A percentile compares a stretch with the other conserved stretches of the same genome.
Evolutionary conservation across 1,140 invertebrate species (phyloP).

Genomic region (Laupala kohalensis): DNA sequence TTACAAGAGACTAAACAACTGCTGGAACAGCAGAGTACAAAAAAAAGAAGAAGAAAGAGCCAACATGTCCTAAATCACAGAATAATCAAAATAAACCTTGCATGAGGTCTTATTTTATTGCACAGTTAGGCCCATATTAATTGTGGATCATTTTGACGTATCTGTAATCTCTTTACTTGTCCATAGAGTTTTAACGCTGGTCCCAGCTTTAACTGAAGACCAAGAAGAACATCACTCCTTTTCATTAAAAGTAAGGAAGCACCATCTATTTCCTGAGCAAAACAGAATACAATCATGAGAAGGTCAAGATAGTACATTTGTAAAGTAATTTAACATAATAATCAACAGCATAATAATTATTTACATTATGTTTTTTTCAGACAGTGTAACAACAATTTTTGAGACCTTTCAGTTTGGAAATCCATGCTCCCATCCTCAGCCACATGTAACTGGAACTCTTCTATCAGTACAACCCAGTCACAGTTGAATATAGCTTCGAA

Average conservation of each 20-base stretch:
- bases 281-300: slow-evolving; percentile 12
- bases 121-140: slow-evolving; percentile 45
- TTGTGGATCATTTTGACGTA: slow-evolving; percentile 48
- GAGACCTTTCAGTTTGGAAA: too few species aligned
- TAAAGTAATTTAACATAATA: background rate
- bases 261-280: slow-evolving; percentile 78
- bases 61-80: background rate
- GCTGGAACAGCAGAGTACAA: background rate
- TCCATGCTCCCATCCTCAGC: too few species aligned
- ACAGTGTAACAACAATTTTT: too few species aligned
- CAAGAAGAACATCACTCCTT: slow-evolving; percentile 62
- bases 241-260: slow-evolving; percentile 64
- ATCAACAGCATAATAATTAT: background rate
- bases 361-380: too few species aligned
- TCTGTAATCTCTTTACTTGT: slow-evolving; percentile 56
- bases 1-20: background rate
- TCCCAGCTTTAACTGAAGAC: slow-evolving; percentile 64
- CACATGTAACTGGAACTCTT: too few species aligned
- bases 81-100: slow-evolving; percentile 2
- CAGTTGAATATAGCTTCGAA: too few species aligned
- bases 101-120: background rate
- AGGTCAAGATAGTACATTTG: background rate
- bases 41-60: slow-evolving; percentile 6
- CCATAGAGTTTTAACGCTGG: slow-evolving; percentile 77
- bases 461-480: too few species aligned